These are phyloP conservation scores for Maccullochella peelii DNA, from an alignment of 2,113 vertebrate genomes.

Conservation along the genomic window DNA sequence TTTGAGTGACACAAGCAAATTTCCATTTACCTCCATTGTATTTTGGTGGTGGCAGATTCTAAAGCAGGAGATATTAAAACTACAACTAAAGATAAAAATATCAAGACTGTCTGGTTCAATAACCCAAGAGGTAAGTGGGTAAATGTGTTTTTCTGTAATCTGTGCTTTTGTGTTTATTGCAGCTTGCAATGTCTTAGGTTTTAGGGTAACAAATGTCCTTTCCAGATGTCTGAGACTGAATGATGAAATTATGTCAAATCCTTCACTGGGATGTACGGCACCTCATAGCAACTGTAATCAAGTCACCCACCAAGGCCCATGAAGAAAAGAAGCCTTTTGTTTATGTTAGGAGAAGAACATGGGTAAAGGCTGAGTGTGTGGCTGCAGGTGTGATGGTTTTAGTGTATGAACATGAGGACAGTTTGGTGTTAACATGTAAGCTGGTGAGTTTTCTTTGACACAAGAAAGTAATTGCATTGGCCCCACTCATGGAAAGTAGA, in stretches of 20 bases:
- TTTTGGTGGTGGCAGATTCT: background rate
- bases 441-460: slow-evolving; percentile 28
- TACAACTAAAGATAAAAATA: background rate
- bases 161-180: background rate
- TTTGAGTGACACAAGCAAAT: background rate
- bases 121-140: background rate
- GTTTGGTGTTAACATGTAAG: slow-evolving; percentile 17
- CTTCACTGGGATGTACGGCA: background rate
- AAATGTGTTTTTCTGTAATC: background rate
- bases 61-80: background rate
- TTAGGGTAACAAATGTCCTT: background rate
- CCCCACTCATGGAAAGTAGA: slow-evolving; percentile 63
- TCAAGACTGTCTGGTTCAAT: background rate
- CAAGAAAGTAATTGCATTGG: slow-evolving; percentile 53
- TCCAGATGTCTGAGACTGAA: background rate
- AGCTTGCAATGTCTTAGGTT: background rate
- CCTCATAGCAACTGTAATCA: background rate
- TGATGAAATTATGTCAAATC: background rate
- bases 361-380: background rate
- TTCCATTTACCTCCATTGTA: background rate
- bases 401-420: background rate
- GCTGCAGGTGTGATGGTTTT: slow-evolving; percentile 34
- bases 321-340: background rate
- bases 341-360: background rate
- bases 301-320: no score